These are phyloP conservation scores for Ictalurus furcatus DNA, from an alignment of 2,113 vertebrate genomes.

Conservation along the genomic window DNA sequence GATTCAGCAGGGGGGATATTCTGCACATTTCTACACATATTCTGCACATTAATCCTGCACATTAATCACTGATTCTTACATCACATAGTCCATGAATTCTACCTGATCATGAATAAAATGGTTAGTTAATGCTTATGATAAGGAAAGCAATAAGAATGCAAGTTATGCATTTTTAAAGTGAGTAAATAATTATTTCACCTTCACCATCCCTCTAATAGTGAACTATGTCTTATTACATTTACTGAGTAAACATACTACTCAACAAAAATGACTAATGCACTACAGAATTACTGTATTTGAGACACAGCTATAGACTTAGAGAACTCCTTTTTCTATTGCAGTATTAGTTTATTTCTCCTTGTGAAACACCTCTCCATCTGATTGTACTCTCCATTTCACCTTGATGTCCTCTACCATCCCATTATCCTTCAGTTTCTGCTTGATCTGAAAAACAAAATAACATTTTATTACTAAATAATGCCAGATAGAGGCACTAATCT, in stretches of 20 bases:
- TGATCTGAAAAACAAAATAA: not conserved
- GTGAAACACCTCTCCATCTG: not conserved
- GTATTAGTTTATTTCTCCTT: not conserved
- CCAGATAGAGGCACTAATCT: not conserved
- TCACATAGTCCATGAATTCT: not conserved
- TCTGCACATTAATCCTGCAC: not conserved
- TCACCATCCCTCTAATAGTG: not conserved
- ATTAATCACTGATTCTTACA: not conserved
- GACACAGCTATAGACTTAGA: not conserved
- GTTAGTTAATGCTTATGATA: not conserved
- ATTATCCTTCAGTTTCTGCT: not conserved
- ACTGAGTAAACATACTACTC: not conserved
- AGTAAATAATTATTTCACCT: not conserved
- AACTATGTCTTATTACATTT: not conserved
- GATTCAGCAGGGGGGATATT: too few species aligned
- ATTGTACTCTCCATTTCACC: not conserved
- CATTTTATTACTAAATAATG: not conserved
- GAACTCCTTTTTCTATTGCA: not conserved
- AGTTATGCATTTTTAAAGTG: not conserved
- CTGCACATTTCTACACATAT: too few species aligned
- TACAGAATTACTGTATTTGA: not conserved
- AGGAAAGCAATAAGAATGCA: not conserved
- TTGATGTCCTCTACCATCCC: not conserved
- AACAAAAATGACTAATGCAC: not conserved
- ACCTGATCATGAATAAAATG: not conserved